Conservation (phyloP, 2,797 vertebrate genomes). For the Myotis findleyi region DNA sequence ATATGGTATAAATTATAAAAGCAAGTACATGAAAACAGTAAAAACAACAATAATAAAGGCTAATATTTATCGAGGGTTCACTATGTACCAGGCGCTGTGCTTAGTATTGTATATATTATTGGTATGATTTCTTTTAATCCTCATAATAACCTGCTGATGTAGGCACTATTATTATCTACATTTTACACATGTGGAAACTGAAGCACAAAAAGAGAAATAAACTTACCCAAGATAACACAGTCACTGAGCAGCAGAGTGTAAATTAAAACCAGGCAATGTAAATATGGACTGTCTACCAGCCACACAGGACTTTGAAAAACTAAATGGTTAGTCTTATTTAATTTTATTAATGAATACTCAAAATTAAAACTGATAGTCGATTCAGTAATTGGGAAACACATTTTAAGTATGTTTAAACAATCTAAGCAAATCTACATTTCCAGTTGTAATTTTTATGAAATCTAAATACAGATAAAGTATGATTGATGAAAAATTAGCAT, state of each 20-base stretch:
- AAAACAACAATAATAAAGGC: not conserved
- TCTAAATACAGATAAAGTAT: not conserved
- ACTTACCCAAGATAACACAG: not conserved
- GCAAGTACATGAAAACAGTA: not conserved
- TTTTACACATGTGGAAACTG: not conserved
- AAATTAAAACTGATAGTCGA: not conserved
- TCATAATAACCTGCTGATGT: not conserved
- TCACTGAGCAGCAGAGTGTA: not conserved
- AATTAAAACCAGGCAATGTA: not conserved
- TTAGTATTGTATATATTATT: not conserved
- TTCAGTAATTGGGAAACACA: not conserved
- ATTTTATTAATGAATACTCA: not conserved
- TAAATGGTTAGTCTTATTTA: not conserved
- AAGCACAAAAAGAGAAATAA: not conserved
- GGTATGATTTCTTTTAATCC: not conserved
- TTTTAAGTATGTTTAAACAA: not conserved
- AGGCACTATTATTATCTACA: not conserved
- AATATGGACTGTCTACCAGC: not conserved
- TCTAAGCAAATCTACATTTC: not conserved
- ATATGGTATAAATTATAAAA: not conserved
- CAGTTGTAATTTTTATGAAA: conserved; percentile 10
- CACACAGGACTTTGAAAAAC: not conserved
- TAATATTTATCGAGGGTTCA: not conserved
- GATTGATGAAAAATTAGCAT: not conserved
- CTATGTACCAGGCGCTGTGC: not conserved